Evolutionary conservation across 2,113 vertebrate species (phyloP).

Genomic region (Mormyrus lacerda): DNA sequence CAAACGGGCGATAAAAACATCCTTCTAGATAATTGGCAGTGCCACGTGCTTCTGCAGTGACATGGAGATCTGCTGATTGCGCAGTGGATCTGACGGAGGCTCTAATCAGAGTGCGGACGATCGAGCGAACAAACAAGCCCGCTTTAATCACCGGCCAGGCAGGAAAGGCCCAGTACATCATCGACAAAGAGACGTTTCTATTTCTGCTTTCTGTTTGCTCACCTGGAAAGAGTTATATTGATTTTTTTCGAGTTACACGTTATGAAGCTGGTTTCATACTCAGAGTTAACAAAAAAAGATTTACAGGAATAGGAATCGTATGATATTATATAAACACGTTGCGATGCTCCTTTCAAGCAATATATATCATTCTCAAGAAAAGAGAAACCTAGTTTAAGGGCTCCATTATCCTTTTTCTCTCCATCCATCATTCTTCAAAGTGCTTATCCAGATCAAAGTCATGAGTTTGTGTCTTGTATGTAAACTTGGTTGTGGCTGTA

Average conservation of each 20-base stretch:
- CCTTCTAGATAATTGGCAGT: not conserved
- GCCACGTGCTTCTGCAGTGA: not conserved
- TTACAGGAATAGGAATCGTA: not conserved
- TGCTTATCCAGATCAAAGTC: not conserved
- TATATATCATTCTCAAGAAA: not conserved
- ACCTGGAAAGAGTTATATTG: not conserved
- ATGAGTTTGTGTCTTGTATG: not conserved
- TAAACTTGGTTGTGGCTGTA: not conserved
- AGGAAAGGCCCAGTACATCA: not conserved
- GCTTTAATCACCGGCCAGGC: not conserved
- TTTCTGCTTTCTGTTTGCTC: not conserved
- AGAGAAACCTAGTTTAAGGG: not conserved
- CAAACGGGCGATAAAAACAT: not conserved
- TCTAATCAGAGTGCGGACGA: not conserved
- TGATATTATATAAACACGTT: not conserved
- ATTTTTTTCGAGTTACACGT: not conserved
- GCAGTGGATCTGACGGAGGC: not conserved
- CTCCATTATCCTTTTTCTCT: not conserved
- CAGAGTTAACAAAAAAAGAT: not conserved
- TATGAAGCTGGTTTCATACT: not conserved
- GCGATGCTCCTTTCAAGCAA: not conserved
- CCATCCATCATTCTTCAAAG: not conserved
- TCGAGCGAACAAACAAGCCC: not conserved
- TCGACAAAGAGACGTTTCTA: not conserved
- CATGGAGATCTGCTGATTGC: not conserved